These are phyloP conservation scores for Macrosoma leucophasiata DNA, from an alignment of 2,888 invertebrate species.

Conservation along the genomic window DNA sequence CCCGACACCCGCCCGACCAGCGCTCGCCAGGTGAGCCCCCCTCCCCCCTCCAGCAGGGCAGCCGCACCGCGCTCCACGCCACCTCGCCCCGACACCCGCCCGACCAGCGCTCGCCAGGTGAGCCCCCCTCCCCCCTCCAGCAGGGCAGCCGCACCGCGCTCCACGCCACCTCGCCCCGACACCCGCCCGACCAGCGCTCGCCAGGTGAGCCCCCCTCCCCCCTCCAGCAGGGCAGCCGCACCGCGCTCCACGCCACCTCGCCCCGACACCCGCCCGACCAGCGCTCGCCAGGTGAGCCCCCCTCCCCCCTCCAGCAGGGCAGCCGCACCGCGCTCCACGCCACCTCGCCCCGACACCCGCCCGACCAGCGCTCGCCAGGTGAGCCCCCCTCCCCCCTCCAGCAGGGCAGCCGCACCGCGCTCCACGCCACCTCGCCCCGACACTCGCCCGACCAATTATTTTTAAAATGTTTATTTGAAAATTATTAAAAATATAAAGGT, in stretches of 20 bases:
- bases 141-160: neutral
- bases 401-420: neutral
- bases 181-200: slow-evolving; percentile 57
- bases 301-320: neutral
- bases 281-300: slow-evolving; percentile 45
- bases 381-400: neutral
- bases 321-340: slow-evolving; percentile 30
- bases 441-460: slow-evolving; percentile 56
- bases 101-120: slow-evolving; percentile 55
- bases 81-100: slow-evolving; percentile 53
- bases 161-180: slow-evolving; percentile 51
- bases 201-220: slow-evolving; percentile 33
- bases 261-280: slow-evolving; percentile 53
- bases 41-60: neutral
- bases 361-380: slow-evolving; percentile 58
- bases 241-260: slow-evolving; percentile 43
- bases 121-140: neutral
- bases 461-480: no score
- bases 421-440: slow-evolving; percentile 52
- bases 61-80: slow-evolving; percentile 31
- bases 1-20: slow-evolving; percentile 52
- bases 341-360: slow-evolving; percentile 51
- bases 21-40: slow-evolving; percentile 45
- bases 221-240: neutral
- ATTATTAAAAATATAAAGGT: no score